Base-by-base conservation (phyloP, 2,797 vertebrate genomes). In the Anabacerthia variegaticeps region DNA sequence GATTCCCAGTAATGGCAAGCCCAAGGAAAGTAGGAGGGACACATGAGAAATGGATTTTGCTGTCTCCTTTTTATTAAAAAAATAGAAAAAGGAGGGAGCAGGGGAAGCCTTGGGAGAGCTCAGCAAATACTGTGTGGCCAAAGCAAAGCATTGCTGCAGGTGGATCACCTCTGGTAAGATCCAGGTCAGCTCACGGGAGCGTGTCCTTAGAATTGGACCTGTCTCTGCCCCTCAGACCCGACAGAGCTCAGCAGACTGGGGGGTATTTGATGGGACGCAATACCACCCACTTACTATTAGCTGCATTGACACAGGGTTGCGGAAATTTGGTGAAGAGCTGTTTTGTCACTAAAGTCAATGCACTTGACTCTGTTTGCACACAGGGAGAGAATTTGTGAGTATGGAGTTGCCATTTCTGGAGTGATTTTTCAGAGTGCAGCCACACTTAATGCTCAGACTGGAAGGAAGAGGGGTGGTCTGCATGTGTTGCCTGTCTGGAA, bases 401-500 rank as follows among this genome's bases (percentile, higher is more conserved):
- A 19, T 41, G 49, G 34, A 67, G 74, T 8, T 82, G 24, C 52
- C 1, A 0, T 51, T 88, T 63, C 26, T 88, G 22, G 34, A 18
- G 72, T 19, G 48, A 12, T 62, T 62, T 80, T 49, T 82, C 15
- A 7, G 63, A 26, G 20, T 4, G 15, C 76, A 78, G 34, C 55
- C 39, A 23, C 10, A 1, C 26, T 49, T 36, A 9, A 12, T 37
- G 51, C 59, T 39, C 20, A 32, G 14, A 17, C 30, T 0, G 0
- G 4, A 28, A 34, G 62, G 34, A 36, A 30, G 51, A 44, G 34
- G 58, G 27, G 13, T 51, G 41, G 9, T 43, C 32, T 6, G 19
- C 13, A 1, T 1, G 1, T 61, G 5, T 72, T 58, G 19, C 13
- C 3, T 14, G 4, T 15, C 17, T 0, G 0, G n/a, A 46, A n/a